These are phyloP conservation scores for Caenorhabditis japonica DNA, from an alignment of 2,888 invertebrate species.

Conservation along the genomic window DNA sequence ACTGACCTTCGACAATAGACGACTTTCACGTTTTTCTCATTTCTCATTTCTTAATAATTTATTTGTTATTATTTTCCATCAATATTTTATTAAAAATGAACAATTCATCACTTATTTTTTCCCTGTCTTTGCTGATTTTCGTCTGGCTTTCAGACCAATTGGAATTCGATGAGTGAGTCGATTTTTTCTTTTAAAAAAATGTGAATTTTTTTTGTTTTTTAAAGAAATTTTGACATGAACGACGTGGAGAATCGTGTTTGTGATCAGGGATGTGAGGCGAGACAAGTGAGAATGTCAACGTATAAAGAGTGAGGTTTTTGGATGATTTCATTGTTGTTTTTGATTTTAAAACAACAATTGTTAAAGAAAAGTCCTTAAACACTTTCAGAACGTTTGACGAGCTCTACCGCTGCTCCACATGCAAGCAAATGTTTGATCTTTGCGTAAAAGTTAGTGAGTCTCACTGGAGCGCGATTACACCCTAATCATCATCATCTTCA, in stretches of 20 bases:
- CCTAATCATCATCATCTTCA: background rate
- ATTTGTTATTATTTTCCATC: background rate
- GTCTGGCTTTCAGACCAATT: background rate
- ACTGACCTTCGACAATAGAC: constrained; percentile 37
- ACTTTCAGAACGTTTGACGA: constrained; percentile 21
- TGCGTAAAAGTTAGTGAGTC: constrained; percentile 37
- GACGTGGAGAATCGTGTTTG: constrained; percentile 37
- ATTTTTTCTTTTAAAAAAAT: background rate
- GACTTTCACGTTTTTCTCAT: background rate
- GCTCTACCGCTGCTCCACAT: background rate
- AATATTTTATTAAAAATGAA: constrained; percentile 11
- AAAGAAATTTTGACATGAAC: constrained; percentile 25
- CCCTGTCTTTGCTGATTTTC: background rate
- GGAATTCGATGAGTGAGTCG: constrained; percentile 21
- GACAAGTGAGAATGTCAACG: constrained; percentile 7
- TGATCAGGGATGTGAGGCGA: constrained; percentile 4
- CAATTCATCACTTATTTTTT: background rate
- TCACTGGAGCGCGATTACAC: background rate
- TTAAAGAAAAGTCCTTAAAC: background rate
- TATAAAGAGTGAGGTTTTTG: background rate
- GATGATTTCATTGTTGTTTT: too few relatives aligned
- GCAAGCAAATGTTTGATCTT: constrained; percentile 12
- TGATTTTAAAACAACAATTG: background rate
- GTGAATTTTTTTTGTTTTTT: background rate
- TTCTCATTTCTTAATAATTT: background rate